These are phyloP conservation scores for Eciton burchellii DNA, from an alignment of 1,140 invertebrate species.

Conservation along the genomic window DNA sequence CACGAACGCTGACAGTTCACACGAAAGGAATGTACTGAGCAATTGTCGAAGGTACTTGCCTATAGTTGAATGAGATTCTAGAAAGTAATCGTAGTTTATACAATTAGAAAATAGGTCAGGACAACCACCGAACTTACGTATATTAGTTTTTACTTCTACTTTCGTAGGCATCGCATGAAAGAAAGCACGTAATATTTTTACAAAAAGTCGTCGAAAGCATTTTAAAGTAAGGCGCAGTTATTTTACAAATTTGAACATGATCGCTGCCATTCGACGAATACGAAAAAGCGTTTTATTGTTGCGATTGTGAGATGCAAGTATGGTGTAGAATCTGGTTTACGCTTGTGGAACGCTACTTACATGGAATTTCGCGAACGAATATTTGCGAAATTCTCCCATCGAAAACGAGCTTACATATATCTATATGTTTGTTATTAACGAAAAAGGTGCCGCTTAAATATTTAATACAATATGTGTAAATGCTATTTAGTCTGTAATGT, in stretches of 20 bases:
- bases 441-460: slow-evolving; percentile 58
- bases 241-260: slow-evolving; percentile 69
- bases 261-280: background rate
- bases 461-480: slow-evolving; percentile 64
- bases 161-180: background rate
- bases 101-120: background rate
- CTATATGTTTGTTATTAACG: slow-evolving; percentile 70
- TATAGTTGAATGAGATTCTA: background rate
- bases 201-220: slow-evolving; percentile 56
- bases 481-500: slow-evolving; percentile 66
- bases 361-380: slow-evolving; percentile 31
- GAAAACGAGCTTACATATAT: slow-evolving; percentile 72
- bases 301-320: background rate
- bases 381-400: slow-evolving; percentile 46
- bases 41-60: slow-evolving; percentile 6
- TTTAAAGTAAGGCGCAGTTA: slow-evolving; percentile 43
- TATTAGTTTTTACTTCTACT: background rate
- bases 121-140: slow-evolving; percentile 22
- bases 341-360: slow-evolving; percentile 63
- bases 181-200: background rate
- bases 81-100: slow-evolving; percentile 13
- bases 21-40: slow-evolving; percentile 3
- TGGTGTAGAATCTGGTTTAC: slow-evolving; percentile 58
- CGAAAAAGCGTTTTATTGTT: background rate
- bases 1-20: background rate